Evolutionary conservation across 2,797 vertebrate genomes (phyloP), one percentile per base, ranked within the genome.

Genomic region (Poecilia wingei): DNA sequence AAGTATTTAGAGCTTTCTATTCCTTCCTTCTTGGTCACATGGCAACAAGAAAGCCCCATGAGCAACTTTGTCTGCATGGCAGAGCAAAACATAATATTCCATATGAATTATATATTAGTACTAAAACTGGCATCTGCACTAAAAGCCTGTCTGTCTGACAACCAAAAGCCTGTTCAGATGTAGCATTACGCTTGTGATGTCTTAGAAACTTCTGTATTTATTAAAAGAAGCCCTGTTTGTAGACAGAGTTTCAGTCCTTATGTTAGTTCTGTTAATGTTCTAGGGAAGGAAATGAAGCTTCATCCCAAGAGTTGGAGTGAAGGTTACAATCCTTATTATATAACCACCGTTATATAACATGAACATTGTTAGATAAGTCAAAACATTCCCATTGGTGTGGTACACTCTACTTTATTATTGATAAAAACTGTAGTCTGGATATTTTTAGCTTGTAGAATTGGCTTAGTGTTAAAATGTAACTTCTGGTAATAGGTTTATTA

Each of bases 31-130:
- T 82, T 14, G 87, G 81, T 86, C 53, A 94, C 80, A 94, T 85
- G 88, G 88, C 80, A 61, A 88, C 93, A 91, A 95, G 13, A 88
- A 73, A 85, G 91, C 91, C 95, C 96, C 84, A 95, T 96, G 96
- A 96, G 96, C 92, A 89, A 87, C 93, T 91, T 61, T 86, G 90
- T 91, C 89, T 94, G 92, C 93, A 86, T 79, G 61, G 93, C 78
- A 90, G 92, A 84, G 84, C 84, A 89, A 87, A 88, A 91, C 91
- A 93, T 93, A 88, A 92, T 87, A 84, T 89, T 82, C 85, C 87
- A 59, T 64, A 87, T 99, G 94, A 99, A 99, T 98, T 95, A 98
- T 98, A 98, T 92, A 98, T 88, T 51, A 1, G 81, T 87, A 89
- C 93, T 94, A 88, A 88, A 88, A 89, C 80, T 39, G 81, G 86